Evolutionary conservation across 2,888 invertebrate species (phyloP), one percentile per base, ranked within the genome.

Genomic region (Eupithecia pulchellata): DNA sequence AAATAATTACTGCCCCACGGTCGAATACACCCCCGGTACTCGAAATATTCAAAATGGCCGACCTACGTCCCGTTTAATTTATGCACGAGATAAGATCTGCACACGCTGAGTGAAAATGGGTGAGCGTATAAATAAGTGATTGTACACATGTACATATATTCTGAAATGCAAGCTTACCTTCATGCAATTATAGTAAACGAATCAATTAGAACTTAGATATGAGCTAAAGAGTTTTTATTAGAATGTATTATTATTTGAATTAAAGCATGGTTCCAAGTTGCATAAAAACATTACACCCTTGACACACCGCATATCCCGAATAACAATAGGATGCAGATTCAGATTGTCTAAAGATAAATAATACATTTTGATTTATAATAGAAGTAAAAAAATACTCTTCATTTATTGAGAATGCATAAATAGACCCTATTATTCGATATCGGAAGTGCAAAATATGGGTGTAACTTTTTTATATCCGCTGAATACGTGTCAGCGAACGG

Each of bases 401-500:
- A 92, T 93, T 91, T 92, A 94, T 93, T 79, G 94, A 90, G 89
- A 93, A 93, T 93, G 93, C 93, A 94, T 94, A 94, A 94, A 93
- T 93, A 93, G 88, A 92, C 91, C 91, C 94, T 89, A 93, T 94
- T 93, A 93, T 94, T 92, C 88, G 88, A 86, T 88, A 89, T 91
- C 87, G 89, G 92, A 93, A 92, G 93, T 93, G 93, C 94, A 93
- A 94, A 93, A 94, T 94, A 94, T 94, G 94, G 94, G 94, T 94
- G 94, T 92, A 91, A 89, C 93, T 89, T 93, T 92, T 92, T 91
- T 92, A 86, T 88, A 85, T 87, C 86, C 81, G 85, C 83, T 91
- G 86, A 90, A 92, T 92, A 86, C 91, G 90, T 92, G 93, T 90
- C 91, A 91, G 88, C 86, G 91, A 89, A 91, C 93, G 94, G 93